Evolutionary conservation across 2,113 vertebrate species (phyloP), one percentile per base, ranked within the genome.

Genomic region (Suricata suricatta): DNA sequence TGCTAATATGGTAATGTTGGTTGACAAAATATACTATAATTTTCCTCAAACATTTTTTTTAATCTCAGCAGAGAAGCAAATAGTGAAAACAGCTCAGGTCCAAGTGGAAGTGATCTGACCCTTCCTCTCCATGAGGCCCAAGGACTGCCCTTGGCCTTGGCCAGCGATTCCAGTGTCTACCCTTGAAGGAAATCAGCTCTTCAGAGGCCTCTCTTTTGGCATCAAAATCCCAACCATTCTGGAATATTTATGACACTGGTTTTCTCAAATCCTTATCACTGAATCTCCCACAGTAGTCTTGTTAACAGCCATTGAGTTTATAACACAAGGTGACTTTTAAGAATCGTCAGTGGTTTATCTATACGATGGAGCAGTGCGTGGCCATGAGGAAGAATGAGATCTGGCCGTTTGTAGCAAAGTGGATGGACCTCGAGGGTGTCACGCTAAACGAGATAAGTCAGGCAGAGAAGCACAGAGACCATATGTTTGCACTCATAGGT

Each of bases 171-270:
- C 63, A 50, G 31, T 10, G 12, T 12, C 7, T 4, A 14, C 33
- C 2, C 64, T 47, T 81, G 11, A 81, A 41, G 23, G 90, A 83
- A 17, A 93, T 94, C 44, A 91, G 5, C 23, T 97, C 82, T 95
- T 31, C 92, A 91, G 11, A 13, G 94, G 17, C 85, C 27, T 95
- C 64, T 79, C 47, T 47, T 91, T 63, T 94, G 21, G 66, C 98
- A 97, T 98, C 97, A 85, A 98, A 94, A 88, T 41, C 50, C 54
- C 66, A 72, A 15, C 64, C 96, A 90, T 96, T 95, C 92, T 57
- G 96, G 35, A 94, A 95, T 4, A 69, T 92, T 97, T 96, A 74
- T 98, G 64, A 93, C 84, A 95, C 85, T 87, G 93, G 96, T 97
- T 93, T 17, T 93, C 38, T 93, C 93, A 64, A 64, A 41, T 95